These are phyloP conservation scores for Pocillopora damicornis DNA, from an alignment of 64 coral and sea anemone genomes.

Conservation along the genomic window DNA sequence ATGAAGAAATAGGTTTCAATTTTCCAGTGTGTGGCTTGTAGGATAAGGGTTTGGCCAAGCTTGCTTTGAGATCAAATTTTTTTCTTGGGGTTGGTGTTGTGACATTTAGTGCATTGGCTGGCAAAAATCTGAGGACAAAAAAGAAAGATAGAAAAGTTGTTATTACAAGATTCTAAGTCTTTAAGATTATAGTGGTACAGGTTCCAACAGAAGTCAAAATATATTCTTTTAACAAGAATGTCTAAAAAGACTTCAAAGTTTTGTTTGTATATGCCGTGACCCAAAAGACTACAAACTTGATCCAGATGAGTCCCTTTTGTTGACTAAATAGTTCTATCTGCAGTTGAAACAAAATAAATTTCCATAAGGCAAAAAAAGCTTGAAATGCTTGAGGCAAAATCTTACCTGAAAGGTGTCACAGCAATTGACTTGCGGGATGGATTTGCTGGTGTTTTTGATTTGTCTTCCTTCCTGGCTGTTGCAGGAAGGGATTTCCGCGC, in stretches of 20 bases:
- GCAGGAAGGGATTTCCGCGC: conserved; percentile 54
- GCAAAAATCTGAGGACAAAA: conserved; percentile 12
- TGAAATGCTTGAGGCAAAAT: background rate
- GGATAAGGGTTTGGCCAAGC: conserved; percentile 73
- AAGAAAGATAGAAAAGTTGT: background rate
- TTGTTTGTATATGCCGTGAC: no score
- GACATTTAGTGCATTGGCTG: background rate
- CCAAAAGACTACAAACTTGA: no score
- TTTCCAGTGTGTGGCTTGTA: conserved; percentile 96
- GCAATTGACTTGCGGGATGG: conserved; percentile 48
- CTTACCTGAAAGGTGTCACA: conserved; percentile 72
- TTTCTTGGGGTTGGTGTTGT: conserved; percentile 56
- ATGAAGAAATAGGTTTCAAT: conserved; percentile 57
- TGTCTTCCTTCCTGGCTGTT: conserved; percentile 24
- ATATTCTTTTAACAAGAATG: no score
- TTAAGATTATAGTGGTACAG: no score
- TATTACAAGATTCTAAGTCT: background rate
- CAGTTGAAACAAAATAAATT: background rate
- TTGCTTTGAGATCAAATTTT: conserved; percentile 94
- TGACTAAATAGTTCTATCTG: background rate
- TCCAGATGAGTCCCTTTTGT: no score
- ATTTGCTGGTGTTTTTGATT: conserved; percentile 61
- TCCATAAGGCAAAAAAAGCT: background rate
- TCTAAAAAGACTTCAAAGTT: no score
- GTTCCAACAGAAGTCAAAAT: no score